Evolutionary conservation across 2,113 vertebrate genomes (phyloP), one percentile per base, ranked within the genome.

Genomic region (Cyphomyrus plagiostoma): DNA sequence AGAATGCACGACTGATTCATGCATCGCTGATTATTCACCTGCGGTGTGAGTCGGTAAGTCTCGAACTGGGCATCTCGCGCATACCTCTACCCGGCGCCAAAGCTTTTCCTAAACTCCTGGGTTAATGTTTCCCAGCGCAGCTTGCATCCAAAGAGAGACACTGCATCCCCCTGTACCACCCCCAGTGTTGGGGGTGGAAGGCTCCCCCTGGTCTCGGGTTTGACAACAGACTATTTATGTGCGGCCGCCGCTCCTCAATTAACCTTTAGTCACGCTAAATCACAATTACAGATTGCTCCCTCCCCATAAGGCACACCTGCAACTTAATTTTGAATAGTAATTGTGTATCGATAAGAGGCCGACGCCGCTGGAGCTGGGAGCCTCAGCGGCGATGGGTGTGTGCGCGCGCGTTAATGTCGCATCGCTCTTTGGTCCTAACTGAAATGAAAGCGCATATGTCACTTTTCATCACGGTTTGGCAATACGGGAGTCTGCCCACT

Each of bases 251-350:
- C 77, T 83, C 91, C 91, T 90, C 91, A 91, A 92, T 92, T 92
- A 93, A 92, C 92, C 92, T 92, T 92, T 92, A 90, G 92, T 91
- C 90, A 92, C 89, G 88, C 89, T 92, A 89, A 93, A 90, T 91
- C 91, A 70, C 90, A 91, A 93, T 53, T 91, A 91, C 89, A 93
- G 93, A 91, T 91, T 35, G 90, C 89, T 77, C 83, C 66, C 62
- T 1, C 87, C 89, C 62, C 3, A 2, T 30, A 70, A 80, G 87
- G 88, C 86, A 91, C 91, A 89, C 84, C 35, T 42, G n/a, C 46
- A 91, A 88, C 92, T 90, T 91, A 88, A 93, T 93, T 86, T 86
- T 90, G 26, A 87, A 85, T 45, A 87, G 87, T 92, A 90, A 93
- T 93, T 91, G 89, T 91, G 15, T 90, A 90, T 92, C 17, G 82